A percentile compares a stretch with the other conserved stretches of the same genome.
phyloP scores from a whole-genome alignment of 2,113 vertebrate genomes.

The Heterotis niloticus region DNA sequence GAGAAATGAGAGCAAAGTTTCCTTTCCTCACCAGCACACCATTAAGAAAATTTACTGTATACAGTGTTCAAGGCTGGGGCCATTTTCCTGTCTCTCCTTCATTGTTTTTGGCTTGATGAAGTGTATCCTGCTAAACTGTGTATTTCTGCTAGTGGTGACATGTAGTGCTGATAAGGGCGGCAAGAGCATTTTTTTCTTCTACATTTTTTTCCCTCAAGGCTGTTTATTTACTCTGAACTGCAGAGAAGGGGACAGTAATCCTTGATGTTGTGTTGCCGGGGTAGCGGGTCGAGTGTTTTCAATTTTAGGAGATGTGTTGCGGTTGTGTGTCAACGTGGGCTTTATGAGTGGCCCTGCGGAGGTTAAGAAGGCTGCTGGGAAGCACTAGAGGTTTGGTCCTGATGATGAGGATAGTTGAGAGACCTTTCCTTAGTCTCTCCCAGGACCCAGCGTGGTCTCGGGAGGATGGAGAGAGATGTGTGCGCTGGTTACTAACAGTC shows the following conservation, averaged over 20 bases:
- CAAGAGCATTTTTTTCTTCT: slow-evolving; percentile 22
- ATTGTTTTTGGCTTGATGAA: slow-evolving; percentile 78
- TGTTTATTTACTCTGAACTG: slow-evolving; percentile 30
- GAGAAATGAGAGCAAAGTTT: slow-evolving; percentile 27
- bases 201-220: slow-evolving; percentile 18
- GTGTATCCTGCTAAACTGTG: slow-evolving; percentile 76
- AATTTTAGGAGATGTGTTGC: slow-evolving; percentile 40
- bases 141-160: slow-evolving; percentile 68
- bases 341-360: not conserved
- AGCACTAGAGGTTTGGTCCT: not conserved
- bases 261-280: slow-evolving; percentile 4
- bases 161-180: slow-evolving; percentile 52
- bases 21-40: slow-evolving; percentile 41
- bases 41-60: slow-evolving; percentile 64
- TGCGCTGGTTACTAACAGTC: slow-evolving; percentile 6
- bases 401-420: not conserved
- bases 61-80: slow-evolving; percentile 66
- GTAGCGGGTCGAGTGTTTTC: slow-evolving; percentile 29
- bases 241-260: slow-evolving; percentile 23
- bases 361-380: not conserved
- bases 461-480: not conserved
- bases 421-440: not conserved
- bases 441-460: not conserved
- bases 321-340: not conserved
- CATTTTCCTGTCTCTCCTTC: slow-evolving; percentile 63